Evolutionary conservation across 2,113 vertebrate species (phyloP).

Genomic region (Gnathonemus echidnorhynchus): DNA sequence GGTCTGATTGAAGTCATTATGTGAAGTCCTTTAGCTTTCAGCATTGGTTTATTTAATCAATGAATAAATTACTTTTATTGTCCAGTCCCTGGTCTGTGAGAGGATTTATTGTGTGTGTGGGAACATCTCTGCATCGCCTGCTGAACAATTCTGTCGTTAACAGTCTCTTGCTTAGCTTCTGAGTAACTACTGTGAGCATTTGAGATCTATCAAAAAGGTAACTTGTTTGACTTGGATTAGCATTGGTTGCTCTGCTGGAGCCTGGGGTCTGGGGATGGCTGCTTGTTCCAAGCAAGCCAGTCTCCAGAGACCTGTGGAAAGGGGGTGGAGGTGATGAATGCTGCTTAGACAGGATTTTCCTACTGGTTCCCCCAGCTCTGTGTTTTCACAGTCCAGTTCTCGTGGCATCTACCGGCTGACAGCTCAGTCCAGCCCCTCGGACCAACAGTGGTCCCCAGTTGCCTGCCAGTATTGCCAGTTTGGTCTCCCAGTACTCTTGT

Average conservation of each 20-base stretch:
- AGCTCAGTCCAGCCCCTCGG: background rate
- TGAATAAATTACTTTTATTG: background rate
- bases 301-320: background rate
- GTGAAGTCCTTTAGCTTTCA: background rate
- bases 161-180: background rate
- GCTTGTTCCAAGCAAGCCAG: background rate
- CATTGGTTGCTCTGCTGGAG: background rate
- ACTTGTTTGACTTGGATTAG: conserved; percentile 13
- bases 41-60: background rate
- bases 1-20: background rate
- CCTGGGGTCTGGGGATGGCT: background rate
- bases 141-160: background rate
- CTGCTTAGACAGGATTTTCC: conserved; percentile 25
- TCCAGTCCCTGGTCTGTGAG: background rate
- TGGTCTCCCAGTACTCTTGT: background rate
- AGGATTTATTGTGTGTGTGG: background rate
- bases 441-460: background rate
- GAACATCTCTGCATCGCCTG: background rate
- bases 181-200: background rate
- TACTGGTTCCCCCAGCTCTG: conserved; percentile 11
- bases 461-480: background rate
- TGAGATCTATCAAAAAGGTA: background rate
- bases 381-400: background rate
- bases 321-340: conserved; percentile 16
- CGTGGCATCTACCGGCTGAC: background rate